Conservation (phyloP, 1,140 invertebrate species). For the Monochamus saltuarius region DNA sequence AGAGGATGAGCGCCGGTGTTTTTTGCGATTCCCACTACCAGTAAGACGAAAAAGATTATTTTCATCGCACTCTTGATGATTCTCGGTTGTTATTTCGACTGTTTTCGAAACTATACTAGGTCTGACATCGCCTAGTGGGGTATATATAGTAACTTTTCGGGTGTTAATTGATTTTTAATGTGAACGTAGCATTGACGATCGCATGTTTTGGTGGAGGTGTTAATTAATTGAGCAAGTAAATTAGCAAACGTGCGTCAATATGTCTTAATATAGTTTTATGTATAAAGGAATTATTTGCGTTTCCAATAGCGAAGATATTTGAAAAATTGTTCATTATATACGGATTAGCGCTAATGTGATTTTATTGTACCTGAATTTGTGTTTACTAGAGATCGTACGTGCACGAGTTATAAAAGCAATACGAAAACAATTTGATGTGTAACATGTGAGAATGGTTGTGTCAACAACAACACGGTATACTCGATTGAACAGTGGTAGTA, state of each 20-base stretch:
- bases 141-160: neutral
- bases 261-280: neutral
- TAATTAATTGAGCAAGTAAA: slow-evolving; percentile 11
- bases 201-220: neutral
- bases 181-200: slow-evolving; percentile 10
- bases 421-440: neutral
- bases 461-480: no score
- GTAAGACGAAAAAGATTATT: slow-evolving; percentile 6
- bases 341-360: no score
- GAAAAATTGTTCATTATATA: no score
- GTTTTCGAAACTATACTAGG: neutral
- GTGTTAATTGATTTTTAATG: slow-evolving; percentile 8
- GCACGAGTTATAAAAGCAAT: neutral
- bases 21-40: slow-evolving; percentile 9
- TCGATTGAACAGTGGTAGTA: no score
- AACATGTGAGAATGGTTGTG: no score
- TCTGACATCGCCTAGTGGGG: no score
- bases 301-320: no score
- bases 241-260: slow-evolving; percentile 15
- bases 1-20: neutral
- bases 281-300: no score
- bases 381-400: no score
- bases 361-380: no score
- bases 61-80: slow-evolving; percentile 19
- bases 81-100: neutral